phyloP scores from a whole-genome alignment of 2,888 invertebrate species.

The Chesias legatella region DNA sequence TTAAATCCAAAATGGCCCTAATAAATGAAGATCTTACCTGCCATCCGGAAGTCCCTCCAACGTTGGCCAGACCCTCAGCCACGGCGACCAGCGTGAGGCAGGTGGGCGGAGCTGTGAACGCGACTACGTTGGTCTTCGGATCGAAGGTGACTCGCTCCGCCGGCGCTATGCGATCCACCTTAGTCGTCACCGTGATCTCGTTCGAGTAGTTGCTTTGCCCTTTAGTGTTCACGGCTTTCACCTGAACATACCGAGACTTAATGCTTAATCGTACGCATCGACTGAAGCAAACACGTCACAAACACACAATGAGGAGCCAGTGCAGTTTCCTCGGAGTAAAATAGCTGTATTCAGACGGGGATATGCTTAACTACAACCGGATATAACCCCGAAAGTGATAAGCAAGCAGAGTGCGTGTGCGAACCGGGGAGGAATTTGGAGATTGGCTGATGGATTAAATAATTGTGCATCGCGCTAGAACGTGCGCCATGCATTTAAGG shows the following conservation, averaged over 20 bases:
- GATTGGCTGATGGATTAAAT: too few species aligned
- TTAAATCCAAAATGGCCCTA: too few species aligned
- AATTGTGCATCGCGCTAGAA: too few species aligned
- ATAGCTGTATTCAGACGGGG: neutral
- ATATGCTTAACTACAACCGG: too few species aligned
- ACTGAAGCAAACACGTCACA: conserved; percentile 35
- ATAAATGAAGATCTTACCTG: conserved; percentile 52
- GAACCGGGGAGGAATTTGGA: too few species aligned
- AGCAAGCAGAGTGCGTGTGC: too few species aligned
- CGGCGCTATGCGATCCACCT: conserved; percentile 90
- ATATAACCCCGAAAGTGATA: too few species aligned
- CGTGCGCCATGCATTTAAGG: too few species aligned
- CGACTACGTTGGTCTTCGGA: conserved; percentile 86
- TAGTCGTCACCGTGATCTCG: conserved; percentile 89
- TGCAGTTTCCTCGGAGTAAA: conserved; percentile 2
- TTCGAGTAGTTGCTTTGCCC: conserved; percentile 93
- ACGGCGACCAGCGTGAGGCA: conserved; percentile 88
- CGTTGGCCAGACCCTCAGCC: conserved; percentile 83
- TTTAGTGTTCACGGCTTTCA: conserved; percentile 93
- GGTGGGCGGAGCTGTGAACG: conserved; percentile 89
- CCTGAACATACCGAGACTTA: conserved; percentile 58
- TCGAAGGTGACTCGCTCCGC: conserved; percentile 92
- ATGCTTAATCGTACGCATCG: conserved; percentile 8
- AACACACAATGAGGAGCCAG: conserved; percentile 33
- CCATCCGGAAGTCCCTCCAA: conserved; percentile 53